Base-by-base conservation (phyloP, 2,888 invertebrate species). In the Amiota mariae region DNA sequence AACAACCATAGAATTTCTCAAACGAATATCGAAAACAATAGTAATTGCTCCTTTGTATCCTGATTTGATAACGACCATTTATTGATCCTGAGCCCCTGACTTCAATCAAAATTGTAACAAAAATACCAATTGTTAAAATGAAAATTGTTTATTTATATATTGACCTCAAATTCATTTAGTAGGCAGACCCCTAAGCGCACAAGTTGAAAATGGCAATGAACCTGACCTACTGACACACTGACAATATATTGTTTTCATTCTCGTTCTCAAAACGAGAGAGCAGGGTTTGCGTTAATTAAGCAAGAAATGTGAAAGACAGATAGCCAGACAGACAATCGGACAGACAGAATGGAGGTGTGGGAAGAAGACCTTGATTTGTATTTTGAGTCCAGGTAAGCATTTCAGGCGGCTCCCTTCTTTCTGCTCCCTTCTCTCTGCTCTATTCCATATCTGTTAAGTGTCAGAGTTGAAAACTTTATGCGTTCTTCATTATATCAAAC, bases 161-260 rank as follows among this genome's bases (percentile, higher is more conserved):
- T 36, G 36, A 36, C 36, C 36, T 36, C 36, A 36, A 4, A 36
- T 36, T 36, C 36, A 6, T 36, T 24, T 24, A 24, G 24, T 24
- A n/a, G n/a, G n/a, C 20, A n/a, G 20, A n/a, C n/a, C 46, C 24
- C 63, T 36, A 13, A 10, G 12, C 20, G 46, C 46, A 48, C 57
- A 57, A 11, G 15, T 9, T 1, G 1, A 15, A 47, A 48, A 63
- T 63, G 61, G 36, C 36, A 63, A 12, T 67, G 67, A 67, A 67
- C 67, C 49, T 67, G 67, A 67, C 67, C 67, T 13, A 67, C 24
- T 36, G 61, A 63, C 61, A 63, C 61, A 63, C 20, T 36, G 11
- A 24, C n/a, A 18, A 36, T 2, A 18, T 57, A 10, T n/a, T 10
- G 13, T 9, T 18, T 3, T n/a, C 2, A 51, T 51, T 11, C 51